A percentile compares a stretch with the other conserved stretches of the same genome.
These are phyloP conservation scores for Apostichopus californicus DNA, from an alignment of 35 echinoderm and acorn worm species.

Conservation along the genomic window DNA sequence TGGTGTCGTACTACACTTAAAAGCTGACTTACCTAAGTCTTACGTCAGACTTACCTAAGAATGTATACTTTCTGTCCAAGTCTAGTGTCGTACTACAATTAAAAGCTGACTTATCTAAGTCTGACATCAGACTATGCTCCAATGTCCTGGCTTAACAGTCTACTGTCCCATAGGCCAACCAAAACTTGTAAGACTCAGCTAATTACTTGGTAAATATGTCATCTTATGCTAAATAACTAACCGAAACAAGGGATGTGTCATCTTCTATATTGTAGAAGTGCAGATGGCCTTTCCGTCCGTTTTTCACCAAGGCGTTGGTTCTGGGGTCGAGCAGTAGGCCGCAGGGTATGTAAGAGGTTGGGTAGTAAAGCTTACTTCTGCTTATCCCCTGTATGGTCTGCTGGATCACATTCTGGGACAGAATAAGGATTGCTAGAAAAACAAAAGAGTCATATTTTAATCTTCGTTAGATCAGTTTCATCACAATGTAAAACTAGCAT, in stretches of 20 bases:
- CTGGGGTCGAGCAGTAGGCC: constrained; percentile 82
- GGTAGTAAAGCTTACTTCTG: constrained; percentile 54
- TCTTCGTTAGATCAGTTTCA: neutral
- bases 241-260: constrained; percentile 77
- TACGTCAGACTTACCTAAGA: too few species aligned
- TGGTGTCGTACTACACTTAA: too few species aligned
- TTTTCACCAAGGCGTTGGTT: constrained; percentile 75
- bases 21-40: too few species aligned
- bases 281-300: constrained; percentile 79
- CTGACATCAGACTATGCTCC: too few species aligned
- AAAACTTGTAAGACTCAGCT: too few species aligned
- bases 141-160: too few species aligned
- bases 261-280: constrained; percentile 86
- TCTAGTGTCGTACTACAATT: too few species aligned
- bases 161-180: too few species aligned
- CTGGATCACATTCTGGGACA: constrained; percentile 59
- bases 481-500: neutral
- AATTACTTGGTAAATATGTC: too few species aligned
- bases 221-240: constrained; percentile 51
- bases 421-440: constrained; percentile 73
- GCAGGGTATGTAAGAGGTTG: constrained; percentile 40
- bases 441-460: neutral
- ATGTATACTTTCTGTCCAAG: too few species aligned
- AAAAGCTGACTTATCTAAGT: too few species aligned
- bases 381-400: constrained; percentile 90